Evolutionary conservation across 2,888 invertebrate species (phyloP), one percentile per base, ranked within the genome.

Genomic region (Andrena bicolor): DNA sequence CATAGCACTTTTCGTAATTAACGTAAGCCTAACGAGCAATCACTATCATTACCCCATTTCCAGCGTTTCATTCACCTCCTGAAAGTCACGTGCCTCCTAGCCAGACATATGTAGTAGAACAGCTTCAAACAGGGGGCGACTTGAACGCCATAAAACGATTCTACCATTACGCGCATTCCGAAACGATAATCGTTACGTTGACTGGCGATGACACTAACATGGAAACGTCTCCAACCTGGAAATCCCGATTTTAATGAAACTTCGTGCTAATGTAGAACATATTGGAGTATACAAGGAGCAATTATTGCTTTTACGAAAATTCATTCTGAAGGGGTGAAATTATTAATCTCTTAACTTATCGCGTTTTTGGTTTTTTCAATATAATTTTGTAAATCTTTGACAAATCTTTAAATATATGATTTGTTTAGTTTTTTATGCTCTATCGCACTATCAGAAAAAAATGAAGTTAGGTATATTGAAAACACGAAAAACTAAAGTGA

Each of bases 1-100:
- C 49, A 60, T 69, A 41, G 79, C 66, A 70, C 79, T 87, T 77
- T 74, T 61, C 61, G 69, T 73, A 86, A 87, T 87, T 87, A 87
- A 71, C 69, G 76, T 70, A 70, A 68, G 49, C 35, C 35, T 76
- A 76, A 84, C 78, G 64, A 79, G 66, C 84, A 74, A 80, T 82
- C 71, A 51, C 49, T 70, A 60, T 76, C 77, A 70, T 86, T 87
- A 85, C 65, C 85, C 72, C 64, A 75, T 63, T 80, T 88, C 56
- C 69, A 58, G 13, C 16, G 72, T 76, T 64, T 68, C 80, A 76
- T 77, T 80, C 82, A 70, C 58, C 58, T 32, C 28, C 63, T 13
- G 64, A 13, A 26, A 64, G 56, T 16, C 49, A 1, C 28, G 63
- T 13, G 35, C 63, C 41, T n/a, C 61, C 53, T 4, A 7, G 26